Evolutionary conservation across 2,888 invertebrate genomes (phyloP), one percentile per base, ranked within the genome.

Genomic region (Leptothorax acervorum): DNA sequence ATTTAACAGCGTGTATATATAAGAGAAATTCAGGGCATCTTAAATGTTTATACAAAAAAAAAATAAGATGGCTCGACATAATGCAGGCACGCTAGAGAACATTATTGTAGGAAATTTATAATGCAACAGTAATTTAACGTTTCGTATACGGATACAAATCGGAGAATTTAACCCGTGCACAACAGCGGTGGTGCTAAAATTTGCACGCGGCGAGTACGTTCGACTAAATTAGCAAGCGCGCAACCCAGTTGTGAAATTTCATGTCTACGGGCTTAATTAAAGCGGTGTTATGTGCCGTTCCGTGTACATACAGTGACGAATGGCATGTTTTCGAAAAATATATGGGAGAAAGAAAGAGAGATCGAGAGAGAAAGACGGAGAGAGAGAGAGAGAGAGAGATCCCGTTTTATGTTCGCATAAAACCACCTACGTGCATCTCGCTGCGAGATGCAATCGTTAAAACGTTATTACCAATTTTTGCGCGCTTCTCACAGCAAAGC

Each of bases 211-310:
- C 35, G 48, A 42, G 23, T 63, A 75, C 51, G 39, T 76, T 51
- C 76, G 42, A 65, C 39, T 60, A 71, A 70, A 81, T 81, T 81
- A 51, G 48, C 60, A 39, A 71, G 48, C 48, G 18, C 35, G 70
- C 70, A 81, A 70, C 71, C 79, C 23, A 81, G 71, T 70, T 81
- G 70, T 48, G 48, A 81, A 65, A 81, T 81, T 79, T 79, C 57
- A 45, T 68, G 60, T 70, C 48, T 39, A 48, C 60, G 39, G 39
- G 70, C 28, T 81, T 81, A 81, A 81, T 81, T 81, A 81, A 81
- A 60, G 60, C 23, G 28, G 48, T 15, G 79, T 62, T 70, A 45
- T 57, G 68, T 60, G 18, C 45, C 31, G 23, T 45, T 15, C 15
- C 23, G 9, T 62, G 23, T 48, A 35, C 23, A 35, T 28, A 28